Evolutionary conservation across 2,797 vertebrate genomes (phyloP).

Genomic region (Cossypha heuglini): DNA sequence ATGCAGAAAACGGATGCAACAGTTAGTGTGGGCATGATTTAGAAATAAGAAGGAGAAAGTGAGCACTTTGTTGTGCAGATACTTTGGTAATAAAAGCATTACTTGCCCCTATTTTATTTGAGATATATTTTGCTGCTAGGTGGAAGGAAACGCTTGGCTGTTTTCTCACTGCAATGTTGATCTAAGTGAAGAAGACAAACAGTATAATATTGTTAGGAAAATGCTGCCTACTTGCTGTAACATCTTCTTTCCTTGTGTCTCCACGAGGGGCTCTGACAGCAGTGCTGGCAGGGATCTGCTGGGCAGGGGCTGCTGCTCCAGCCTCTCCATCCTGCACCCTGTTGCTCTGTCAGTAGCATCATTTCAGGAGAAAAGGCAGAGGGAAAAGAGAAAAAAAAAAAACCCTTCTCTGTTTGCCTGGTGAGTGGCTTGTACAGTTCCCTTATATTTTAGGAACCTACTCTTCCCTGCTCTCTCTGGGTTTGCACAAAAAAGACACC

Average conservation of each 20-base stretch:
- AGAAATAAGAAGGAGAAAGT: neutral
- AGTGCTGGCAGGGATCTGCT: rapidly evolving
- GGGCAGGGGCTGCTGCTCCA: neutral
- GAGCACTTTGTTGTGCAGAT: neutral
- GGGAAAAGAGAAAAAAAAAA: neutral
- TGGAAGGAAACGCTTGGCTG: neutral
- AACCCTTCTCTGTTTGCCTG: rapidly evolving
- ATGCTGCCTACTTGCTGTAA: neutral
- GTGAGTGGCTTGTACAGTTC: neutral
- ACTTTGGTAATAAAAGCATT: neutral
- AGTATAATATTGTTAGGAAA: neutral
- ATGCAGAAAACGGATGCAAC: conserved; percentile 5
- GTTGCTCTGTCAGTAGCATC: rapidly evolving
- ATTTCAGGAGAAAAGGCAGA: neutral
- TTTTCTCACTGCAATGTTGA: neutral
- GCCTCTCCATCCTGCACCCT: neutral
- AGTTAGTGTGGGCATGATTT: neutral
- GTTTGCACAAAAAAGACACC: neutral
- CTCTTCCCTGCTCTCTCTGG: neutral
- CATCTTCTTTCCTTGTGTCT: neutral
- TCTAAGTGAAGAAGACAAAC: neutral
- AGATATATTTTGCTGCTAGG: neutral
- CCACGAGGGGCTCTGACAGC: neutral
- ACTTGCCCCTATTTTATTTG: neutral
- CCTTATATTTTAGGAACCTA: neutral